Conservation (phyloP, 2,113 vertebrate genomes). For the Sinocyclocheilus grahami region DNA sequence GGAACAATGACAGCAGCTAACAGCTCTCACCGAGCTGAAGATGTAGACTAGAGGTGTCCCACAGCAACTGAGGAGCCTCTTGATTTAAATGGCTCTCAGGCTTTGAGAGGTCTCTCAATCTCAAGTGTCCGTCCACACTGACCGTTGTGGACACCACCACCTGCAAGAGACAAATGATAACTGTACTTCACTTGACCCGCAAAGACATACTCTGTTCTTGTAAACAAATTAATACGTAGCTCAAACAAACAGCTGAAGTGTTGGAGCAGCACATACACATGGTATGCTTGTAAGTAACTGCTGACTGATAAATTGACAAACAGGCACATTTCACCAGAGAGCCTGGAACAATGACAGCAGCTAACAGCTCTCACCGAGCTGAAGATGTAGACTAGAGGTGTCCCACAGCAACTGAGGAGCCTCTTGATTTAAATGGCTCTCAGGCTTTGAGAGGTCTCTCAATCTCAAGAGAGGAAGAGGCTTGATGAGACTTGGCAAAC, state of each 20-base stretch:
- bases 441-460: slow-evolving; percentile 80
- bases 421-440: slow-evolving; percentile 81
- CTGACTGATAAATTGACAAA: slow-evolving; percentile 29
- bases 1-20: slow-evolving; percentile 37
- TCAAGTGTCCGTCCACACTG: slow-evolving; percentile 87
- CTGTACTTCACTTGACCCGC: neutral
- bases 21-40: slow-evolving; percentile 14
- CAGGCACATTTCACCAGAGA: slow-evolving; percentile 33
- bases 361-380: slow-evolving; percentile 16
- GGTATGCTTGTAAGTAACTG: neutral
- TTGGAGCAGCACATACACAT: neutral
- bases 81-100: slow-evolving; percentile 80
- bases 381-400: slow-evolving; percentile 64
- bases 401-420: slow-evolving; percentile 76
- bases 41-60: slow-evolving; percentile 72
- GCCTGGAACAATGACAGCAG: slow-evolving; percentile 36
- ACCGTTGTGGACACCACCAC: slow-evolving; percentile 92
- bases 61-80: slow-evolving; percentile 75
- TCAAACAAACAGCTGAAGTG: slow-evolving; percentile 4
- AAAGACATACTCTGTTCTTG: neutral
- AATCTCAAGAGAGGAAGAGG: slow-evolving; percentile 78
- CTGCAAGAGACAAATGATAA: slow-evolving; percentile 60
- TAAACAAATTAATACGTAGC: neutral
- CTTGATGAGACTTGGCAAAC: slow-evolving; percentile 78
- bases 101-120: slow-evolving; percentile 80